Conservation (phyloP, 1,140 invertebrate genomes). For the Brachionus asplanchnoidis region DNA sequence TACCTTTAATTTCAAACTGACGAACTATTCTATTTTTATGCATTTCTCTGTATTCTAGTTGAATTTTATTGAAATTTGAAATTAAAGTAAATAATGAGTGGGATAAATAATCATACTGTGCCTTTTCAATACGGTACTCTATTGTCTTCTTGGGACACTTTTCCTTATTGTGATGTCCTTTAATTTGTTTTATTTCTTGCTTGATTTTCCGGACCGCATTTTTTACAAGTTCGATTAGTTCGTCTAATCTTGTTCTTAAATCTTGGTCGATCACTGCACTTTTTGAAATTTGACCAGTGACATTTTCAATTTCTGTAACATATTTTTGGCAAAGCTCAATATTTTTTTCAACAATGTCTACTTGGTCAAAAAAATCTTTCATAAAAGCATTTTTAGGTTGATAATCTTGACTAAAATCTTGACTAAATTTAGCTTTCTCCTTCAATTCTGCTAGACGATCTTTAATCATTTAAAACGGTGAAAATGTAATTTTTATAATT, state of each 20-base stretch:
- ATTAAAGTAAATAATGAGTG: neutral
- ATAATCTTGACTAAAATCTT: neutral
- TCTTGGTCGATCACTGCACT: neutral
- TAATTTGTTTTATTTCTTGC: neutral
- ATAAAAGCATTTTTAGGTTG: neutral
- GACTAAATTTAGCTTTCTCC: neutral
- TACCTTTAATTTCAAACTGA: neutral
- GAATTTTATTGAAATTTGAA: neutral
- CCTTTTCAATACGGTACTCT: neutral
- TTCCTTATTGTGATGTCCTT: neutral
- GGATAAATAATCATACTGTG: neutral
- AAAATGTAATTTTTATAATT: neutral
- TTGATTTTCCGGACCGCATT: neutral
- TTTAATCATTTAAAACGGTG: neutral
- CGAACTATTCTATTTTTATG: neutral
- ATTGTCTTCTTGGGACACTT: neutral
- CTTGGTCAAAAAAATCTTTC: neutral
- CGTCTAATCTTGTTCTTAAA: neutral
- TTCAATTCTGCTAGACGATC: neutral
- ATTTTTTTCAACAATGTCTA: neutral
- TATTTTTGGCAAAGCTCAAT: neutral
- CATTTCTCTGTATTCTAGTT: neutral
- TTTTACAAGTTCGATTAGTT: neutral
- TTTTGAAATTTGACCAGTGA: neutral
- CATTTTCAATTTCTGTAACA: neutral